Conservation (phyloP, 35 echinoderm and acorn worm genomes). For the Stichopus chloronotus region DNA sequence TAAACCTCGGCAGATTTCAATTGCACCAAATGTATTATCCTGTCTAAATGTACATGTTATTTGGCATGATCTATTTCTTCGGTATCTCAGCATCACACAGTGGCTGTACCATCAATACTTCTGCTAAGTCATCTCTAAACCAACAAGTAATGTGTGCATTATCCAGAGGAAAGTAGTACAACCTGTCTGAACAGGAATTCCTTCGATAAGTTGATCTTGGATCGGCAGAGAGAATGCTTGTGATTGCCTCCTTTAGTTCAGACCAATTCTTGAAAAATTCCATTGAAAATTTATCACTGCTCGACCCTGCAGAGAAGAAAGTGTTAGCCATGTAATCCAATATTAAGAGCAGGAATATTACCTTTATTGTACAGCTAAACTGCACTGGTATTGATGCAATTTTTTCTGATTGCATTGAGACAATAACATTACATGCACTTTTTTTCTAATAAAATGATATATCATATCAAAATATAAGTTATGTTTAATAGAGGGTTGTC, state of each 20-base stretch:
- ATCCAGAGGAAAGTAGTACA: slow-evolving; percentile 94
- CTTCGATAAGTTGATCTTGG: slow-evolving; percentile 88
- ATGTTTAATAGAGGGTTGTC: too few species aligned
- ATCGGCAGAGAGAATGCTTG: slow-evolving; percentile 76
- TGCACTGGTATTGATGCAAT: too few species aligned
- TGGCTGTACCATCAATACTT: slow-evolving; percentile 84
- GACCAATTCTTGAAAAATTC: slow-evolving; percentile 65
- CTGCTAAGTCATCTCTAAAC: slow-evolving; percentile 81
- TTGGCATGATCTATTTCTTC: not conserved
- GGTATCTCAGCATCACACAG: slow-evolving; percentile 62
- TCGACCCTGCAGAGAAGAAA: not conserved
- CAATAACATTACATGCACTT: too few species aligned
- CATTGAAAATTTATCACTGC: slow-evolving; percentile 16
- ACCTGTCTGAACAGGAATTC: slow-evolving; percentile 73
- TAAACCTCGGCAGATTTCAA: not conserved
- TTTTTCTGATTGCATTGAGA: too few species aligned
- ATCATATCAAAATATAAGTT: too few species aligned
- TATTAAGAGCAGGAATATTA: not conserved
- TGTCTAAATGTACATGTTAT: not conserved
- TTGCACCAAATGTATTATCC: not conserved
- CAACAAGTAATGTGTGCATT: slow-evolving; percentile 84
- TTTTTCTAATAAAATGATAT: too few species aligned
- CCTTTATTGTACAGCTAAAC: too few species aligned
- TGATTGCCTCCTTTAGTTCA: slow-evolving; percentile 79
- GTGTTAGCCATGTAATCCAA: not conserved